phyloP scores from a whole-genome alignment of 2,888 invertebrate genomes.

The Conistra vaccinii region DNA sequence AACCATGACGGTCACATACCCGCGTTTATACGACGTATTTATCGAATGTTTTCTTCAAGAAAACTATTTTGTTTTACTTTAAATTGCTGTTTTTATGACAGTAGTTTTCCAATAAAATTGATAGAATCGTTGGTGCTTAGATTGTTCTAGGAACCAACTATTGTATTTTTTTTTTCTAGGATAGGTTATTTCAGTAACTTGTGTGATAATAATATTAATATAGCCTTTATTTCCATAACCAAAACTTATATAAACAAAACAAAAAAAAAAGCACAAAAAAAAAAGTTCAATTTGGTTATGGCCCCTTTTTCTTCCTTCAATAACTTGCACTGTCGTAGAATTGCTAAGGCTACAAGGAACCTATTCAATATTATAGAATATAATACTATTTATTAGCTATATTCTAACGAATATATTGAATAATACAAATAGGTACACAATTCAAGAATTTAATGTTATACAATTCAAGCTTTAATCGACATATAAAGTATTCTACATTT shows the following conservation, averaged over 20 bases:
- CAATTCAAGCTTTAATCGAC: neutral
- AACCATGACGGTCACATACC: constrained; percentile 74
- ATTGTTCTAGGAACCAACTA: constrained; percentile 17
- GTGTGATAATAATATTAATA: no score
- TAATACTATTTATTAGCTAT: neutral
- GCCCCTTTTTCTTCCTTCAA: no score
- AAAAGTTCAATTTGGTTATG: no score
- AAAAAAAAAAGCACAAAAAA: no score
- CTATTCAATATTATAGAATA: neutral
- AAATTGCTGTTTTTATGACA: constrained; percentile 47
- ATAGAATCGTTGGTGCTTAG: neutral
- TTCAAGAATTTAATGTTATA: neutral
- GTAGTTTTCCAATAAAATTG: constrained; percentile 50
- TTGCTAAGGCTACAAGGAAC: neutral
- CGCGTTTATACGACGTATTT: constrained; percentile 40
- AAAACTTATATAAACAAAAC: no score
- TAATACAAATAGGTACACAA: neutral
- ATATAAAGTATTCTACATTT: neutral
- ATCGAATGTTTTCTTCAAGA: constrained; percentile 47
- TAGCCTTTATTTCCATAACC: no score
- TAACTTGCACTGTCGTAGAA: neutral
- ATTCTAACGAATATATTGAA: neutral
- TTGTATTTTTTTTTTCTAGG: constrained; percentile 2
- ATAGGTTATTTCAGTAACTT: neutral
- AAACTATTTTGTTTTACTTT: constrained; percentile 36